A percentile compares a stretch with the other conserved stretches of the same genome.
Evolutionary conservation across 2,113 vertebrate genomes (phyloP).

Genomic region (Oplegnathus fasciatus): DNA sequence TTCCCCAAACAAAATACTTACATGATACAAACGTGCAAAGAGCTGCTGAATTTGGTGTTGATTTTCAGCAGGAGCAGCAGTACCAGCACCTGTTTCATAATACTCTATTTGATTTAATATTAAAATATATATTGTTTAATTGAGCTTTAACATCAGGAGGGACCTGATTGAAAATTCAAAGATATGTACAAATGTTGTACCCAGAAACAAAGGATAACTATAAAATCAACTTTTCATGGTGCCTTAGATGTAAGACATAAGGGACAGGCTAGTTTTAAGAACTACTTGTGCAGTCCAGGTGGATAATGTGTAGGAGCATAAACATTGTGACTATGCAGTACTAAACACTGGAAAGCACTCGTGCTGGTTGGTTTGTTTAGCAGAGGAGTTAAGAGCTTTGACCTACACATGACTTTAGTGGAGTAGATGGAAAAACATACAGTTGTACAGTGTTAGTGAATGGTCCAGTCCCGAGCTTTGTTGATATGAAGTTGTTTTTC

Average conservation of each 20-base stretch:
- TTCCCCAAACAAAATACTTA: neutral
- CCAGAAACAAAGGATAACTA: neutral
- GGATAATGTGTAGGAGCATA: constrained; percentile 30
- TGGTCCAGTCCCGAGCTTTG: neutral
- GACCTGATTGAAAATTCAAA: neutral
- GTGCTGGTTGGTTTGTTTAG: constrained; percentile 25
- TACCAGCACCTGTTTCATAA: neutral
- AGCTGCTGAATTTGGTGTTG: neutral
- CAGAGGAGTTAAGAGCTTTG: constrained; percentile 40
- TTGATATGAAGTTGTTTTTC: constrained; percentile 4
- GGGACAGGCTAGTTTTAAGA: constrained; percentile 2
- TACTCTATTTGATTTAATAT: neutral
- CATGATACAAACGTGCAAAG: neutral
- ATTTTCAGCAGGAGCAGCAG: neutral
- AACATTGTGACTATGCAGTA: constrained; percentile 24
- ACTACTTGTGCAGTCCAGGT: constrained; percentile 5
- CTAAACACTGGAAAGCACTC: constrained; percentile 41
- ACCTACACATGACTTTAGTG: constrained; percentile 24
- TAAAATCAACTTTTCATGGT: neutral
- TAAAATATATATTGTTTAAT: neutral
- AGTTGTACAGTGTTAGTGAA: constrained; percentile 31
- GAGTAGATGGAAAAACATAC: constrained; percentile 10
- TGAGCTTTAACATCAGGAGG: neutral
- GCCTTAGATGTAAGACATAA: neutral
- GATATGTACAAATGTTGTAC: neutral